Percentiles rank a stretch among this genome's conserved stretches.
Conservation (phyloP, 2,113 vertebrate genomes). For the Passer montanus region DNA sequence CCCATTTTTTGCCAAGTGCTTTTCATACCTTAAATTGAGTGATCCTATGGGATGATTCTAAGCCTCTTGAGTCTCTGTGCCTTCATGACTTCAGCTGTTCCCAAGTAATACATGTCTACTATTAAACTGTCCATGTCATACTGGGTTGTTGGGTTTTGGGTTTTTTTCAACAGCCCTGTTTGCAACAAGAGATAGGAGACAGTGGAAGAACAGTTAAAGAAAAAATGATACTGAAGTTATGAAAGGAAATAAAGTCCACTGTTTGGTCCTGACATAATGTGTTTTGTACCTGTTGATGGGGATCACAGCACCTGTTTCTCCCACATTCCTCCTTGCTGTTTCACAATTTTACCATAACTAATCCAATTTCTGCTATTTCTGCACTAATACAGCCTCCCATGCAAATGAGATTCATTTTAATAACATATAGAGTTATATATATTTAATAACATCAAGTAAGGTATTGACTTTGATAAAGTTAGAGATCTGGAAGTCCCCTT, state of each 20-base stretch:
- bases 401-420: not conserved
- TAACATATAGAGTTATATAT: not conserved
- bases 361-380: not conserved
- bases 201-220: not conserved
- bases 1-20: not conserved
- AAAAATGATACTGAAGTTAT: not conserved
- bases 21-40: not conserved
- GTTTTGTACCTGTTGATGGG: not conserved
- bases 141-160: accelerated
- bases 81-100: not conserved
- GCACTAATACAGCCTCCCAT: not conserved
- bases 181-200: not conserved
- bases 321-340: not conserved
- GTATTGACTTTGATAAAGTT: not conserved
- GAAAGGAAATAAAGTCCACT: not conserved
- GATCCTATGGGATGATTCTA: not conserved
- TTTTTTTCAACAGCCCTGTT: not conserved
- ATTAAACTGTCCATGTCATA: not conserved
- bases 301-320: not conserved
- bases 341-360: not conserved
- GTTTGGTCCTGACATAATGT: not conserved
- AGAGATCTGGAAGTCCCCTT: not conserved
- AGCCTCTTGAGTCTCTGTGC: not conserved
- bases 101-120: not conserved
- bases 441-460: not conserved